phyloP scores from a whole-genome alignment of 2,113 vertebrate species.

The Nycticorax nycticorax region DNA sequence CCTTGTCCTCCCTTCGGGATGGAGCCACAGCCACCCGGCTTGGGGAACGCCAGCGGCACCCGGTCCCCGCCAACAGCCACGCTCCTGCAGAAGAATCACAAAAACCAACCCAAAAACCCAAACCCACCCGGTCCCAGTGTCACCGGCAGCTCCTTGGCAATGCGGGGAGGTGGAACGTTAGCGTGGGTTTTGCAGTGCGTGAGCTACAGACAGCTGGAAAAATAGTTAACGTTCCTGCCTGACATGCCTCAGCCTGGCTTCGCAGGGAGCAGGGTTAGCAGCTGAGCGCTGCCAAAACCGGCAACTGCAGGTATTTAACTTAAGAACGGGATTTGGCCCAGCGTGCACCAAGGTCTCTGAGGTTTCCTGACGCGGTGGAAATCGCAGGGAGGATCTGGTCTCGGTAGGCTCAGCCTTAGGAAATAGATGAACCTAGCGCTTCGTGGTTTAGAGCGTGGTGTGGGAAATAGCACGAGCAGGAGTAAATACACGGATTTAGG shows the following conservation, averaged over 20 bases:
- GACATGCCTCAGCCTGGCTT: slow-evolving; percentile 11
- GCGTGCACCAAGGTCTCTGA: not conserved
- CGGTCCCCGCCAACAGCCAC: not conserved
- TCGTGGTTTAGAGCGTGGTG: not conserved
- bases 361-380: not conserved
- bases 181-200: not conserved
- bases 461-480: not conserved
- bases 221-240: slow-evolving; percentile 23
- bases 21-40: not conserved
- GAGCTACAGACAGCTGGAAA: slow-evolving; percentile 46
- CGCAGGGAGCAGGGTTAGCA: slow-evolving; percentile 5
- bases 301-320: slow-evolving; percentile 26
- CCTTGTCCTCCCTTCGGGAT: not conserved
- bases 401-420: not conserved
- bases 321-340: not conserved
- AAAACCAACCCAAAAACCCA: not conserved
- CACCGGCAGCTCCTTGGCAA: not conserved
- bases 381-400: not conserved
- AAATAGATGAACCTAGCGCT: not conserved
- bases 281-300: slow-evolving; percentile 37
- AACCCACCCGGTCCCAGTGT: too few relatives aligned
- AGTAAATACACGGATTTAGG: not conserved
- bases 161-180: not conserved
- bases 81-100: not conserved
- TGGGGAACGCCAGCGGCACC: fast-evolving